These are phyloP conservation scores for Hydroisotoma schaefferi DNA, from an alignment of 2,888 invertebrate genomes.

Conservation along the genomic window DNA sequence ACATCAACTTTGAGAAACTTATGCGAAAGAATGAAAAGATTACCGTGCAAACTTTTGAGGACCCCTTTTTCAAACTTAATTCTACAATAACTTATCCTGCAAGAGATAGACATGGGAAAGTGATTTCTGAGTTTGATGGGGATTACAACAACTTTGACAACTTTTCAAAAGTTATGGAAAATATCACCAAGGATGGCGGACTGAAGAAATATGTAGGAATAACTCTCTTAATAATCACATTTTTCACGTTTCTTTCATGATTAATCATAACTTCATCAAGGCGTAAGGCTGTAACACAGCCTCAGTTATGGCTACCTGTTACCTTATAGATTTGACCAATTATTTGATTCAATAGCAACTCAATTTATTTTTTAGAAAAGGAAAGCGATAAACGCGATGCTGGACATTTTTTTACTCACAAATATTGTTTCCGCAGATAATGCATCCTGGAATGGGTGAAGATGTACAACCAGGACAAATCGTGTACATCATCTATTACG, in stretches of 20 bases:
- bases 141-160: background rate
- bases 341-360: no score
- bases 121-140: background rate
- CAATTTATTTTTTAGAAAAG: no score
- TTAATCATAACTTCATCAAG: background rate
- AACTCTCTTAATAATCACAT: no score
- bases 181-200: constrained; percentile 1
- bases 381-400: no score
- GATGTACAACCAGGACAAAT: constrained; percentile 8
- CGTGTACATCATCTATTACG: constrained; percentile 12
- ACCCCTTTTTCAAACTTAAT: background rate
- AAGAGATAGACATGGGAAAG: background rate
- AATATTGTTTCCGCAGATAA: constrained; percentile 8
- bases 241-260: no score
- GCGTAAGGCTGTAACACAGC: background rate
- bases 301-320: no score
- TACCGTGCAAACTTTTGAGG: background rate
- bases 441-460: constrained; percentile 16
- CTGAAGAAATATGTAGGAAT: no score
- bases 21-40: background rate
- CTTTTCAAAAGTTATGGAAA: background rate
- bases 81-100: background rate
- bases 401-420: background rate
- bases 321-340: no score
- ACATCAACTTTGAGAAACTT: background rate